Conservation (phyloP, 1,140 invertebrate species). For the Hetaerina americana region DNA sequence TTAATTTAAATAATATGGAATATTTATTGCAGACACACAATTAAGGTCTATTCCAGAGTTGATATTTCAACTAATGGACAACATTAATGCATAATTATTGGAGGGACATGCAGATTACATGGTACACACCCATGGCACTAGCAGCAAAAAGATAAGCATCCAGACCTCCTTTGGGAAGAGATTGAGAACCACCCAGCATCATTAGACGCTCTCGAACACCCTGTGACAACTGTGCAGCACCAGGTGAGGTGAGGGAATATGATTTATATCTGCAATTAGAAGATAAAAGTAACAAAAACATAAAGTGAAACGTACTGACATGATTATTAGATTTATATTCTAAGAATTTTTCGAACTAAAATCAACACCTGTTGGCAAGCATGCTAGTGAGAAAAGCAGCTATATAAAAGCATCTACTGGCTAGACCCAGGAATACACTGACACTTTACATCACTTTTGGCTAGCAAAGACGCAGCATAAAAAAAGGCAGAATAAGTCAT, state of each 20-base stretch:
- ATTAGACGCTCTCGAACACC: background rate
- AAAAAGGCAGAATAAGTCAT: no score
- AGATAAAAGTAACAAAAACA: background rate
- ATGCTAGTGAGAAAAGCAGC: no score
- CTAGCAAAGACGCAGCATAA: no score
- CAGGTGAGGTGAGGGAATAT: slow-evolving; percentile 64
- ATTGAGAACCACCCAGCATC: background rate
- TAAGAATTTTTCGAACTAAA: no score
- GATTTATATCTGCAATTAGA: slow-evolving; percentile 39
- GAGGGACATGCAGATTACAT: background rate
- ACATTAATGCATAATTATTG: background rate
- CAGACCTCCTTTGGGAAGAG: background rate
- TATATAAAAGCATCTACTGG: no score
- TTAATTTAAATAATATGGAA: background rate
- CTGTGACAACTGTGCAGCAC: slow-evolving; percentile 52
- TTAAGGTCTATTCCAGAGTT: background rate
- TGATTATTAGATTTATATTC: no score
- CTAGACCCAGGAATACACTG: no score
- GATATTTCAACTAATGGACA: background rate
- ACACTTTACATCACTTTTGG: no score
- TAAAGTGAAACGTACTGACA: background rate
- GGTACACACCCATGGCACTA: background rate
- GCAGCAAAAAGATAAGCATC: background rate
- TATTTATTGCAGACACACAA: background rate
- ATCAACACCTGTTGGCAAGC: no score